A percentile compares a stretch with the other conserved stretches of the same genome.
Evolutionary conservation across 2,797 vertebrate species (phyloP).

Genomic region (Gallinago stenura): DNA sequence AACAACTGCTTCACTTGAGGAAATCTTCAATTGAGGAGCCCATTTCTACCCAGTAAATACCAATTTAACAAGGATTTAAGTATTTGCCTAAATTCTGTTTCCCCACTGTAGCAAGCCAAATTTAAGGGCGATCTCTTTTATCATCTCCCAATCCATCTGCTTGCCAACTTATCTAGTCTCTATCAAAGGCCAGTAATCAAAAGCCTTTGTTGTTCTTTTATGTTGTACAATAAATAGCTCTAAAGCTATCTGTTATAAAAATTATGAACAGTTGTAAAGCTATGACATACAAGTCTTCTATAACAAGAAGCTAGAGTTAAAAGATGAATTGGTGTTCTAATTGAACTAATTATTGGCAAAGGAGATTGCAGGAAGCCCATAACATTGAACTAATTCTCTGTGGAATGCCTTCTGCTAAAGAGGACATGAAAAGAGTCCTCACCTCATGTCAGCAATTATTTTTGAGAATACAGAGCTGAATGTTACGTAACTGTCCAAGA

Average conservation of each 20-base stretch:
- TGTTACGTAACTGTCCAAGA: background rate
- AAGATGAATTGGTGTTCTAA: background rate
- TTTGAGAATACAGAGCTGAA: background rate
- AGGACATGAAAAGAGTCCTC: background rate
- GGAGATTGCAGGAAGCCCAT: background rate
- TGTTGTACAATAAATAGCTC: background rate
- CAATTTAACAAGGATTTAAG: background rate
- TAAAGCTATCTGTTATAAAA: background rate
- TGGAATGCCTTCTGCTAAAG: background rate
- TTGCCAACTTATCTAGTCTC: background rate
- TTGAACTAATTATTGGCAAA: background rate
- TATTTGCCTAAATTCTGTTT: background rate
- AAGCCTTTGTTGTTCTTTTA: background rate
- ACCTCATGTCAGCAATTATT: background rate
- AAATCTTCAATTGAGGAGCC: background rate
- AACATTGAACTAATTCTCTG: background rate
- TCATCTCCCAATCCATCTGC: background rate
- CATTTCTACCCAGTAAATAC: background rate
- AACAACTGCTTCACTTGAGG: background rate
- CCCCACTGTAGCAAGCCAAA: background rate
- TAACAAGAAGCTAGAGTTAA: background rate
- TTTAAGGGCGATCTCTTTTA: background rate
- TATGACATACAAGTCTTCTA: background rate
- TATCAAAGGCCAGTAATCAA: conserved; percentile 7
- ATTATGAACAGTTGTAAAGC: background rate